phyloP scores from a whole-genome alignment of 2,888 invertebrate genomes.

The Acanthosepion lycidas region DNA sequence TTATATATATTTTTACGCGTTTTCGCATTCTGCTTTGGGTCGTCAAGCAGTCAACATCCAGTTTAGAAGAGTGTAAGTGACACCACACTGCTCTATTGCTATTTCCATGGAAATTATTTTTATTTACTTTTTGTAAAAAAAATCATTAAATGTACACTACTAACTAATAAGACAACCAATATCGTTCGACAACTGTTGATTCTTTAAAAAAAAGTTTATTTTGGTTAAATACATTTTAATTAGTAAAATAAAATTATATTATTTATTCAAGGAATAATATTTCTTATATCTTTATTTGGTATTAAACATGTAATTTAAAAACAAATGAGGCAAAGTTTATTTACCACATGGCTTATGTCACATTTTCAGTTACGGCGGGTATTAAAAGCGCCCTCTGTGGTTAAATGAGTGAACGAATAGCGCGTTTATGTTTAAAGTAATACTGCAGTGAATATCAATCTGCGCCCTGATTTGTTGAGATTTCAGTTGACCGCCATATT shows the following conservation, averaged over 20 bases:
- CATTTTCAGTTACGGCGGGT: background rate
- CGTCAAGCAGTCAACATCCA: too few species aligned
- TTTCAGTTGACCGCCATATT: background rate
- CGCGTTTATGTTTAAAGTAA: background rate
- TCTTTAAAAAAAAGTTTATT: too few species aligned
- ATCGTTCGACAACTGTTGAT: too few species aligned
- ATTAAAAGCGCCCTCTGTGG: background rate
- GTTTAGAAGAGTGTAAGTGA: too few species aligned
- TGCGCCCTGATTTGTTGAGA: background rate
- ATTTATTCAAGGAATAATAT: background rate
- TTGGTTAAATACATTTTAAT: too few species aligned
- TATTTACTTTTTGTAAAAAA: too few species aligned
- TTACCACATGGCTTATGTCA: background rate
- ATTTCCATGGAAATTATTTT: too few species aligned
- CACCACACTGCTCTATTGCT: too few species aligned
- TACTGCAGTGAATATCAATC: background rate
- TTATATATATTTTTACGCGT: too few species aligned
- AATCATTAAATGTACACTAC: too few species aligned
- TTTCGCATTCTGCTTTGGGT: too few species aligned
- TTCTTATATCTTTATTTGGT: background rate
- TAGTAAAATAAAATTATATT: background rate
- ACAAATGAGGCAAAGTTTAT: background rate
- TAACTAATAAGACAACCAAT: too few species aligned
- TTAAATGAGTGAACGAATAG: background rate
- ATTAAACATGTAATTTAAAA: background rate